These are phyloP conservation scores for Acyrthosiphon pisum DNA, from an alignment of 1,140 invertebrate genomes.

Conservation along the genomic window DNA sequence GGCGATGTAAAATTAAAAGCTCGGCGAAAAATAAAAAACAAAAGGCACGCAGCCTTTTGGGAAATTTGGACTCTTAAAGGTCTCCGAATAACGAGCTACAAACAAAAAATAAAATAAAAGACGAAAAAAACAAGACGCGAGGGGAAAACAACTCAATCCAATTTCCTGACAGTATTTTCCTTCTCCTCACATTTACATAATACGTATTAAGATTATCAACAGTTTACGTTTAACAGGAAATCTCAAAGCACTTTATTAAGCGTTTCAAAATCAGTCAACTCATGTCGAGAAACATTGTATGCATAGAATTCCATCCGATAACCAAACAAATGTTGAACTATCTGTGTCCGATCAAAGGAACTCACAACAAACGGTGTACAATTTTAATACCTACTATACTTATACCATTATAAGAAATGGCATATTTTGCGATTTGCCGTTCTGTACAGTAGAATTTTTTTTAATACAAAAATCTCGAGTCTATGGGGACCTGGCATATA, in stretches of 20 bases:
- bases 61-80: constrained; percentile 42
- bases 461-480: background rate
- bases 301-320: background rate
- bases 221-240: constrained; percentile 22
- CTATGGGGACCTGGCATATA: background rate
- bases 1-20: constrained; percentile 14
- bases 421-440: no score
- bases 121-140: background rate
- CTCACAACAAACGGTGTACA: background rate
- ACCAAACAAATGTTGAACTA: background rate
- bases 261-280: background rate
- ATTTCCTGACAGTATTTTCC: constrained; percentile 43
- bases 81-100: constrained; percentile 33
- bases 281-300: background rate
- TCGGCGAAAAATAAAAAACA: constrained; percentile 39
- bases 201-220: constrained; percentile 44
- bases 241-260: constrained; percentile 17
- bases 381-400: background rate
- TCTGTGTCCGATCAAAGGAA: background rate
- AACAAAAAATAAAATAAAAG: background rate
- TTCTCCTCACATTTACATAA: constrained; percentile 35
- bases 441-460: background rate
- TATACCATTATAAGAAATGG: background rate
- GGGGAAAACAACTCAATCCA: constrained; percentile 30
- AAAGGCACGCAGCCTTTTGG: background rate